Evolutionary conservation across 2,113 vertebrate genomes (phyloP), one percentile per base, ranked within the genome.

Genomic region (Clarias magur): DNA sequence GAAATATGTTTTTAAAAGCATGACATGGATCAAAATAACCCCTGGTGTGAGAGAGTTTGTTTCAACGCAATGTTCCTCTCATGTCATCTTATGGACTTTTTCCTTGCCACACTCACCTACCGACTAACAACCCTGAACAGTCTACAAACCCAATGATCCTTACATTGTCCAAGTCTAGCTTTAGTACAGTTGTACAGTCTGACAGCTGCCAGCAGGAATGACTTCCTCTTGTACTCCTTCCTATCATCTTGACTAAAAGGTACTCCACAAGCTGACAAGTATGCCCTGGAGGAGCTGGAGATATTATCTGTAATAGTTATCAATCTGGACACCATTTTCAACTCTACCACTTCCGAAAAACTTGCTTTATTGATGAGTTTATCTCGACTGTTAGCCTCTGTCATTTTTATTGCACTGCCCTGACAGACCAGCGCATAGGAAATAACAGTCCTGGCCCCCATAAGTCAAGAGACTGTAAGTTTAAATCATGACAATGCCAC

Each of bases 221-320:
- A 80, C 17, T 23, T 80, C 19, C 23, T 60, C 57, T 23, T 21
- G n/a, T 57, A 80, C 30, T 60, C 30, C 10, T 60, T 80, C 57
- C 30, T 80, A 80, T 80, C 79, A 80, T 80, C 79, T 60, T 38
- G 38, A 38, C 57, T 80, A 23, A 60, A 80, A 80, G n/a, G 57
- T 80, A 38, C 79, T 80, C 57, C 57, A 80, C 56, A 23, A 80
- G 38, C 57, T 80, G 79, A 80, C 79, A 80, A 38, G 79, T 23
- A 60, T 80, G 57, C 79, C 79, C 79, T 80, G 30, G 57, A 80
- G 79, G 57, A 38, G 30, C 30, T 80, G 56, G 23, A 80, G 79
- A 80, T 80, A 80, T 80, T 80, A 62, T 80, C 79, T 80, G 30
- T 80, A 80, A 80, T 80, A 38, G 79, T 60, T 60, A 80, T 62